Evolutionary conservation across 2,888 invertebrate genomes (phyloP), one percentile per base, ranked within the genome.

Genomic region (Pterostichus niger): DNA sequence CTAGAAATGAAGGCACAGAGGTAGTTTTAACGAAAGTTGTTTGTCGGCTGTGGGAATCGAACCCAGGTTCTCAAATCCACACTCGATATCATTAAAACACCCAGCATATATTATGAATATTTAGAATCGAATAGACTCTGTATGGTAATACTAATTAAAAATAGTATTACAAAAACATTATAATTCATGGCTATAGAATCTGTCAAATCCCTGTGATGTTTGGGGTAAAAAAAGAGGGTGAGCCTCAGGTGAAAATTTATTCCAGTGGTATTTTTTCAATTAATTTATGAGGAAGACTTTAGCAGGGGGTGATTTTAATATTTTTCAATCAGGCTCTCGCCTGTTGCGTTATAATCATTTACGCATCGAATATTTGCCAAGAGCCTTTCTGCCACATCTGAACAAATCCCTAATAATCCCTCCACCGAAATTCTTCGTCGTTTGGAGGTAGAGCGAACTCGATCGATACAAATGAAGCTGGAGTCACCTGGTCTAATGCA

Each of bases 401-500:
- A 71, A 71, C 68, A 71, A 71, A 71, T 71, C 68, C 68, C 40
- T 13, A 44, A 71, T 71, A 71, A 71, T 71, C 68, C 68, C 56
- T 54, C 56, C 15, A 15, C 35, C 9, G 68, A 17, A 71, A 13
- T 71, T 71, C 68, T 56, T 56, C 56, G 52, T 5, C 49, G 11
- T 56, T 13, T n/a, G 49, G 40, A 7, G 40, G 6, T 6, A n/a
- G 52, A 52, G 13, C 6, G n/a, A 52, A 52, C 52, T 13, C 17
- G 56, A 56, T 56, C 56, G 56, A 56, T 56, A 17, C 9, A 64
- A 33, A 33, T 6, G 64, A 59, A 31, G 33, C 33, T 35, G 10
- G 75, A 11, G 24, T 52, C 49, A 75, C 75, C 75, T 75, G 75
- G 64, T 64, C 64, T 52, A 75, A 73, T 75, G 75, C 75, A 75